Percentiles rank a stretch among this genome's conserved stretches.
phyloP scores from a whole-genome alignment of 2,113 vertebrate genomes.

The Tachycineta bicolor region DNA sequence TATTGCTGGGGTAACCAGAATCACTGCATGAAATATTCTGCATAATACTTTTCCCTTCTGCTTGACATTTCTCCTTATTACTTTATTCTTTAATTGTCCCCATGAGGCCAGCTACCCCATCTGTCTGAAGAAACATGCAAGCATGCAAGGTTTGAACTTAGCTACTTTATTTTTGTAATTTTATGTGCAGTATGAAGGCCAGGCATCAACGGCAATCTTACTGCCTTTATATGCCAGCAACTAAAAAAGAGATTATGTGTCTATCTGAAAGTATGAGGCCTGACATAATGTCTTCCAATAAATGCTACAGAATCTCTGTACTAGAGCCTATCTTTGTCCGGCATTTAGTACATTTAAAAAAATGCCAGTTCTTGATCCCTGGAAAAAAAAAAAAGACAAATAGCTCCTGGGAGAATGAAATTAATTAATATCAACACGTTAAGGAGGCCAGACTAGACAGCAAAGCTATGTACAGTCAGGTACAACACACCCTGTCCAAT shows the following conservation, averaged over 20 bases:
- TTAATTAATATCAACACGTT: not conserved
- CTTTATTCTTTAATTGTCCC: conserved; percentile 61
- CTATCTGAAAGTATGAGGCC: not conserved
- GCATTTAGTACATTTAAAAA: not conserved
- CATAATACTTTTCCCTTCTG: conserved; percentile 40
- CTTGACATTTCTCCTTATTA: conserved; percentile 62
- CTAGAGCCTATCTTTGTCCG: not conserved
- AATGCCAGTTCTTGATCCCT: not conserved
- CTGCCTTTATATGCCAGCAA: not conserved
- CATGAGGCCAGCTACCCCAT: conserved; percentile 39
- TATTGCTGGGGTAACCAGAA: conserved; percentile 25
- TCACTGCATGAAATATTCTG: conserved; percentile 16
- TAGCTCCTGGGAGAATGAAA: not conserved
- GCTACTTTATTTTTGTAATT: conserved; percentile 25
- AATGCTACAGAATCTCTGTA: not conserved
- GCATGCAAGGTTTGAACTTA: conserved; percentile 4
- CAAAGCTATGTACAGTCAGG: not conserved
- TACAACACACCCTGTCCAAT: not conserved
- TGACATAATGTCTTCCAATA: not conserved
- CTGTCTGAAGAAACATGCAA: conserved; percentile 24
- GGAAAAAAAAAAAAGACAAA: not conserved
- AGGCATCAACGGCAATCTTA: conserved; percentile 7
- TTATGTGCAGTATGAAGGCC: conserved; percentile 13
- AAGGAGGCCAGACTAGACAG: not conserved
- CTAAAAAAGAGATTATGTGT: not conserved